phyloP scores from a whole-genome alignment of 92 coral and sea anemone species.

The Siderastrea siderea region DNA sequence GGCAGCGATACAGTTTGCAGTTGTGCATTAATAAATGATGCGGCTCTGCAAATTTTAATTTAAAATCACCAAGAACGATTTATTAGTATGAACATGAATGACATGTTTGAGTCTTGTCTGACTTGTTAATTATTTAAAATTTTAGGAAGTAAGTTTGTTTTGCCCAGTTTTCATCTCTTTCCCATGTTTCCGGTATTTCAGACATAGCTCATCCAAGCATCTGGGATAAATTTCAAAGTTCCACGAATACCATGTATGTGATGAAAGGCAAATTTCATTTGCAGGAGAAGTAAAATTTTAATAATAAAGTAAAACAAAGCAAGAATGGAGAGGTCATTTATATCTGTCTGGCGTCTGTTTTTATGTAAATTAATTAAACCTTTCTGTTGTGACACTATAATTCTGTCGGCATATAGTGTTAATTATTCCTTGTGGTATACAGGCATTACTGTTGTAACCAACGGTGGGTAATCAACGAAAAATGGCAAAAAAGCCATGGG shows the following conservation, averaged over 20 bases:
- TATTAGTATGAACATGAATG: neutral
- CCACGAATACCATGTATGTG: too few species aligned
- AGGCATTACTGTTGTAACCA: neutral
- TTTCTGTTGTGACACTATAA: neutral
- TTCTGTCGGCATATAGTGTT: neutral
- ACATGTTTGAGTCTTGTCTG: neutral
- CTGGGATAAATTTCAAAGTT: neutral
- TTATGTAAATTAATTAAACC: slow-evolving; percentile 12
- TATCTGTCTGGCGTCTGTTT: slow-evolving; percentile 12
- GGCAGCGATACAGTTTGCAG: neutral
- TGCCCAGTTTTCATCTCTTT: neutral
- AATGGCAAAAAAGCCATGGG: slow-evolving; percentile 96
- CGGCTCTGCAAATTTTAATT: too few species aligned
- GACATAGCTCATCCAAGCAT: neutral
- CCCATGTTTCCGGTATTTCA: too few species aligned
- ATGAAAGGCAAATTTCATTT: neutral
- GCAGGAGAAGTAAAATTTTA: neutral
- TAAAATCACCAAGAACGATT: too few species aligned
- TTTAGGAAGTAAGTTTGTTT: neutral
- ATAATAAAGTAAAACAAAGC: neutral
- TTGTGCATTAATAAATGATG: neutral
- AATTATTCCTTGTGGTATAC: neutral
- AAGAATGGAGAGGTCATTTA: neutral
- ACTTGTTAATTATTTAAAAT: neutral
- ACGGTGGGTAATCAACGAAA: neutral